Base-by-base conservation (phyloP, 2,888 invertebrate genomes). In the Coelinius sp. region DNA sequence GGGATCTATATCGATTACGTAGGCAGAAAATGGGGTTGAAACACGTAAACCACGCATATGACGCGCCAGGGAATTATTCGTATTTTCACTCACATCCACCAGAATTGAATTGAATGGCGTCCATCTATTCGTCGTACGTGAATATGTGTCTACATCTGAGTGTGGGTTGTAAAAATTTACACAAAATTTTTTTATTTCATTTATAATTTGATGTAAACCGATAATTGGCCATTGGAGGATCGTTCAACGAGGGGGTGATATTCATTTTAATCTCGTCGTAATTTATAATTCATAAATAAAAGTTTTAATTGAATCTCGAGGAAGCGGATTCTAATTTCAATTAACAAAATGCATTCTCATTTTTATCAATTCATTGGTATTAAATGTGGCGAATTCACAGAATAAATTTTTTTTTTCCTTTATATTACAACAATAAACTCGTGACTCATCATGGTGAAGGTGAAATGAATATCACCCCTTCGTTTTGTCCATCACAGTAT, bases 91-190 rank as follows among this genome's bases (percentile, higher is more conserved):
- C 27, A 59, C 52, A 12, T 12, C 8, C n/a, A 52, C 10, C 17
- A 24, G 49, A 65, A 71, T 71, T 71, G 62, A 67, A 71, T 71
- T 56, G 62, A 71, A 71, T 71, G 31, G 67, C 62, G 71, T 71
- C 62, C 67, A 67, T 67, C 71, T 71, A 67, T 67, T 71, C 49
- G 70, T 35, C n/a, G 17, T 25, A 27, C 31, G 31, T 17, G n/a
- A 12, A 10, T n/a, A n/a, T n/a, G 12, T 12, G 12, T 52, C 52
- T 12, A 52, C 52, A 52, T 17, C 52, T 49, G 49, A 49, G 46
- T n/a, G n/a, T n/a, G n/a, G 46, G 20, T 8, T 20, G 14, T 7
- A 49, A 17, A 25, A 20, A 63, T 63, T 62, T 31, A 24, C 41
- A 41, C 22, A 12, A n/a, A n/a, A n/a, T n/a, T n/a, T n/a, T n/a